phyloP scores from a whole-genome alignment of 2,113 vertebrate species.

The Gallinago jamesoni region DNA sequence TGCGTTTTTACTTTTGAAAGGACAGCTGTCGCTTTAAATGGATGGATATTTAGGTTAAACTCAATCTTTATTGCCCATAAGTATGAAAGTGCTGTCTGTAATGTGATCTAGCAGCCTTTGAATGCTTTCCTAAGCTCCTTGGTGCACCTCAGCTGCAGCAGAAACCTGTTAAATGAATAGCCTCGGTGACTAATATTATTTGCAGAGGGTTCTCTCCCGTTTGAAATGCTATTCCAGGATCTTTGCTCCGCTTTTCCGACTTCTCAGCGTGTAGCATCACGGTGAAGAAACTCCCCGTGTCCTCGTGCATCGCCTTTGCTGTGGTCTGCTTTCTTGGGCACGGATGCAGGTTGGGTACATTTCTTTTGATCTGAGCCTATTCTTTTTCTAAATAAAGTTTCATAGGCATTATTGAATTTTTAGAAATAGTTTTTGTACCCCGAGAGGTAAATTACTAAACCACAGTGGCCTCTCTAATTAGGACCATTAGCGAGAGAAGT shows the following conservation, averaged over 20 bases:
- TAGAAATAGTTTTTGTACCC: not conserved
- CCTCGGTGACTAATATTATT: not conserved
- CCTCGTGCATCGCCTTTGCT: not conserved
- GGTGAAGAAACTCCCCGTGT: not conserved
- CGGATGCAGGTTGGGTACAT: not conserved
- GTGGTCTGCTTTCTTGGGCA: not conserved
- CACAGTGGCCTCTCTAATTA: not conserved
- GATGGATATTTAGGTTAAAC: not conserved
- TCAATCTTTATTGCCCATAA: not conserved
- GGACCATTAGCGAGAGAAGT: not conserved
- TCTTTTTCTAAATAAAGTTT: not conserved
- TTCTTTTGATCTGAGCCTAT: not conserved
- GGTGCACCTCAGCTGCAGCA: not conserved
- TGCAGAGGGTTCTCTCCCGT: not conserved
- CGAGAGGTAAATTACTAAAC: not conserved
- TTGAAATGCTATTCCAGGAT: not conserved
- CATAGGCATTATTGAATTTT: not conserved
- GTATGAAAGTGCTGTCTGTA: not conserved
- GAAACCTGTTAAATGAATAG: not conserved
- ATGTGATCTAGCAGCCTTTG: not conserved
- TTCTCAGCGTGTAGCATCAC: not conserved
- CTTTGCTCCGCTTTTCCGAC: not conserved
- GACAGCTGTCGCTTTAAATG: not conserved
- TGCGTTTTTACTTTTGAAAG: not conserved
- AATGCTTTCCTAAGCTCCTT: not conserved